phyloP scores from a whole-genome alignment of 2,797 vertebrate species.

The Numenius phaeopus region DNA sequence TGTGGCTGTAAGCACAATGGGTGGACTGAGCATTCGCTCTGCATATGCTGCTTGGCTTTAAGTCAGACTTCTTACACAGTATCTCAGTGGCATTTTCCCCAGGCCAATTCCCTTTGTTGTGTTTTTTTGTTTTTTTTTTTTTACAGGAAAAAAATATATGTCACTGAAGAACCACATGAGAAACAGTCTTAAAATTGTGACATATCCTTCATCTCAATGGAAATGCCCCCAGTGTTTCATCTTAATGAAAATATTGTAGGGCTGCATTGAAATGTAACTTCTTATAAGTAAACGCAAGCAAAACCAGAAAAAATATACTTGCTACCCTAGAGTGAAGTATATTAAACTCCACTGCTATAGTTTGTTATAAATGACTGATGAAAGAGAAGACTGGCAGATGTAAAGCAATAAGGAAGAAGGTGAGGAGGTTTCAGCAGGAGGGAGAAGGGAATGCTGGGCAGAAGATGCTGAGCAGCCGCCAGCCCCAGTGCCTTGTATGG shows the following conservation, averaged over 20 bases:
- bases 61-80: conserved; percentile 51
- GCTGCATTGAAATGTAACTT: background rate
- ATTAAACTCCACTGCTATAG: background rate
- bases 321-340: background rate
- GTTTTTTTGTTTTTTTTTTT: background rate
- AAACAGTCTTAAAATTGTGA: conserved; percentile 2
- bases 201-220: background rate
- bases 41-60: conserved; percentile 37
- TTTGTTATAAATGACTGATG: background rate
- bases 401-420: background rate
- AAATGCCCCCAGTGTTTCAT: background rate
- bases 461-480: background rate
- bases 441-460: background rate
- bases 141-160: background rate
- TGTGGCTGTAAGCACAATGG: conserved; percentile 39
- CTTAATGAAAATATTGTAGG: background rate
- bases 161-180: conserved; percentile 34
- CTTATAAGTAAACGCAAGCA: background rate
- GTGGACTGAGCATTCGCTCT: background rate
- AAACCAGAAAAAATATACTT: background rate
- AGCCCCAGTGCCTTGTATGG: background rate
- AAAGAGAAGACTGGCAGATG: background rate
- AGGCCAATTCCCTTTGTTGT: conserved; percentile 51
- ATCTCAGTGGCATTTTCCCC: conserved; percentile 41
- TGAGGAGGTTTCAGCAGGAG: background rate